phyloP scores from a whole-genome alignment of 1,140 invertebrate genomes.

The Harlomillsia oculata region DNA sequence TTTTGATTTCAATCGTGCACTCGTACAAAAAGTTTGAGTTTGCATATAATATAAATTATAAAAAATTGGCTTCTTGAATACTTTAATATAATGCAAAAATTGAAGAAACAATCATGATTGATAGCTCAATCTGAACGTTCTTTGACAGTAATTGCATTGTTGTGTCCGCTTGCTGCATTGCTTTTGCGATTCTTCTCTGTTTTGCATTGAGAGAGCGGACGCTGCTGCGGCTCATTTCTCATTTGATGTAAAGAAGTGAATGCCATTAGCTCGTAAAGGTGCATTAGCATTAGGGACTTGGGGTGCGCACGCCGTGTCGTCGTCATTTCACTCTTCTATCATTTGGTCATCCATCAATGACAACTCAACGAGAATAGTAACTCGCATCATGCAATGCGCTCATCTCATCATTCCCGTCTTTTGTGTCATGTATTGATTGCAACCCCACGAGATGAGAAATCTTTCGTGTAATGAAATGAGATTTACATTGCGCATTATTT shows the following conservation, averaged over 20 bases:
- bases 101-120: slow-evolving; percentile 4
- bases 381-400: slow-evolving; percentile 1
- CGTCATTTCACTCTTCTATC: slow-evolving; percentile 1
- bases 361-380: slow-evolving; percentile 2
- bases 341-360: slow-evolving; percentile 24
- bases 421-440: too few relatives aligned
- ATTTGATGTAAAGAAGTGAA: background rate
- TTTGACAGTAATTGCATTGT: slow-evolving; percentile 1
- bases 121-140: slow-evolving; percentile 14
- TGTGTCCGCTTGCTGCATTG: background rate
- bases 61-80: too few relatives aligned
- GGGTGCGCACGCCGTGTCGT: background rate
- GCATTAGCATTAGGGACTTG: background rate
- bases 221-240: slow-evolving; percentile 6
- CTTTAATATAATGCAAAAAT: too few relatives aligned
- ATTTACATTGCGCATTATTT: too few relatives aligned
- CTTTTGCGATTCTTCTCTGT: background rate
- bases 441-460: background rate
- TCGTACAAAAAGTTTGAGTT: too few relatives aligned
- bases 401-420: too few relatives aligned
- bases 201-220: background rate
- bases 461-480: slow-evolving; percentile 7
- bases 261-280: background rate
- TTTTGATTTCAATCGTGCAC: too few relatives aligned
- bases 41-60: too few relatives aligned